Percentiles rank a stretch among this genome's conserved stretches.
phyloP scores from a whole-genome alignment of 2,113 vertebrate species.

The Alligator sinensis region DNA sequence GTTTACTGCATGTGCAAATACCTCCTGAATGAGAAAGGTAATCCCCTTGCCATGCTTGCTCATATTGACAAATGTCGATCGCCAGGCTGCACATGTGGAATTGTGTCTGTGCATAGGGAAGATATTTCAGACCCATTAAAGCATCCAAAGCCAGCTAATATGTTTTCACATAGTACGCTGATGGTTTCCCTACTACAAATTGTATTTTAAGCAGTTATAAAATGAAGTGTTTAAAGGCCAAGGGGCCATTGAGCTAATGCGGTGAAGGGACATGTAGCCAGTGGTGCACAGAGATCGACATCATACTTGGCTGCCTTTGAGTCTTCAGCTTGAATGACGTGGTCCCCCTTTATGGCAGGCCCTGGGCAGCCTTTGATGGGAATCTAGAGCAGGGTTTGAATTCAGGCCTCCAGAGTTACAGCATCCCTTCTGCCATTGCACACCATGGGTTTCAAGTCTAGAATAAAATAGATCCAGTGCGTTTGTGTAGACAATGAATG shows the following conservation, averaged over 20 bases:
- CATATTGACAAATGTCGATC: not conserved
- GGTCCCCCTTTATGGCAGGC: no score
- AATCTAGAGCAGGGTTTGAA: no score
- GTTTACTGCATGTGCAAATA: constrained; percentile 92
- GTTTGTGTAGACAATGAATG: not conserved
- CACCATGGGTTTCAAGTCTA: not conserved
- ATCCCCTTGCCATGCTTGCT: not conserved
- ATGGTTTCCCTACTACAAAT: not conserved
- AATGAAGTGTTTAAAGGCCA: not conserved
- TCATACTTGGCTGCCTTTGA: no score
- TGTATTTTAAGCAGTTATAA: not conserved
- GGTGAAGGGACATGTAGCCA: no score
- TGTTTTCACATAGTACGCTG: not conserved
- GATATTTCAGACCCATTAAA: not conserved
- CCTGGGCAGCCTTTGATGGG: no score
- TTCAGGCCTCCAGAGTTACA: no score
- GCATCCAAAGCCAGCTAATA: not conserved
- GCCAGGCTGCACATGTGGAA: not conserved
- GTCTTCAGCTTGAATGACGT: no score
- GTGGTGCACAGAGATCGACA: no score
- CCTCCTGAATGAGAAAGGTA: constrained; percentile 89
- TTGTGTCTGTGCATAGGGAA: not conserved
- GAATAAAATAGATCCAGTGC: not conserved
- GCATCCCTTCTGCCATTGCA: no score
- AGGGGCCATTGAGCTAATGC: no score